Conservation (phyloP, 2,888 invertebrate genomes). For the Neria commutata region DNA sequence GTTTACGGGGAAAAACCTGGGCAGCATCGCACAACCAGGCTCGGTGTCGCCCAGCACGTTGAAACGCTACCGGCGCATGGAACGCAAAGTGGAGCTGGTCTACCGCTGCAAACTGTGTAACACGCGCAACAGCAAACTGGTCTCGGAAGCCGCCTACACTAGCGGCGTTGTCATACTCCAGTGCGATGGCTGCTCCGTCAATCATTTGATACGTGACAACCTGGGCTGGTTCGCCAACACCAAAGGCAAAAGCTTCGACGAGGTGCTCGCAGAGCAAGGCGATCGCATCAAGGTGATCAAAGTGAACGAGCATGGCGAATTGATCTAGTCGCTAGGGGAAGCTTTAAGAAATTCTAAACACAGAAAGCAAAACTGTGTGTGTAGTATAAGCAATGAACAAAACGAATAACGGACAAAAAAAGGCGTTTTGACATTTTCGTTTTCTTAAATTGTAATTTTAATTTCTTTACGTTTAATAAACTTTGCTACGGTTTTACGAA, state of each 20-base stretch:
- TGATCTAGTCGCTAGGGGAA: slow-evolving; percentile 53
- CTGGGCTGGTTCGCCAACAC: slow-evolving; percentile 53
- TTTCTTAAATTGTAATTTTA: too few relatives aligned
- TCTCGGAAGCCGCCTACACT: slow-evolving; percentile 55
- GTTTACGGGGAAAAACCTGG: slow-evolving; percentile 46
- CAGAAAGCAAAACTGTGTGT: too few relatives aligned
- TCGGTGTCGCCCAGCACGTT: slow-evolving; percentile 50
- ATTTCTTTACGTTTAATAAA: too few relatives aligned
- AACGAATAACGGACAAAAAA: too few relatives aligned
- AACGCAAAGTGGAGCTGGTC: slow-evolving; percentile 52
- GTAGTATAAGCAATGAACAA: too few relatives aligned
- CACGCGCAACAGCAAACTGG: slow-evolving; percentile 54
- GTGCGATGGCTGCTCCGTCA: slow-evolving; percentile 57
- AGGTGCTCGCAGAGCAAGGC: slow-evolving; percentile 50
- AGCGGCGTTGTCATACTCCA: slow-evolving; percentile 56
- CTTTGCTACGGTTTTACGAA: too few relatives aligned
- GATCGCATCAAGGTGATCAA: slow-evolving; percentile 49
- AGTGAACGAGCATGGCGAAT: slow-evolving; percentile 56
- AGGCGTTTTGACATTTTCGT: too few relatives aligned
- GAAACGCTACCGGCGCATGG: slow-evolving; percentile 48
- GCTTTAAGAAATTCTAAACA: too few relatives aligned
- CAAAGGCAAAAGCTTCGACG: slow-evolving; percentile 49
- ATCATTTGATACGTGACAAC: slow-evolving; percentile 56
- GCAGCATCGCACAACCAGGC: slow-evolving; percentile 26
- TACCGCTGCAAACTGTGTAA: slow-evolving; percentile 58